Evolutionary conservation across 2,113 vertebrate genomes (phyloP), one percentile per base, ranked within the genome.

Genomic region (Platycercus adscitus): DNA sequence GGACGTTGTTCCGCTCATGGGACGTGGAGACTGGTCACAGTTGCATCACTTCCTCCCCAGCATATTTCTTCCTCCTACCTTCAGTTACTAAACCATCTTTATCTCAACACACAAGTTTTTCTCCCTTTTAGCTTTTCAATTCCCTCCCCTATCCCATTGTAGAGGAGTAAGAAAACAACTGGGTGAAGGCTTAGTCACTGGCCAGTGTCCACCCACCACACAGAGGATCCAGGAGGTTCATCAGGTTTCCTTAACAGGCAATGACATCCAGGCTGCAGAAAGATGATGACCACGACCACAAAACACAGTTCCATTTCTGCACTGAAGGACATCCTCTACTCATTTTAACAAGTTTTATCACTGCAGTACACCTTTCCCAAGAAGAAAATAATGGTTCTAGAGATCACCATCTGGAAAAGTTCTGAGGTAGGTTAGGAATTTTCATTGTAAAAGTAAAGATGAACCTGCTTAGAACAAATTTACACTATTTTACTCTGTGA

Each of bases 91-190:
- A 92, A 46, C 21, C 35, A 58, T 58, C 33, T 71, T 81, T n/a
- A 55, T 23, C 20, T 60, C 29, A 41, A 31, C 13, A 31, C 37
- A 37, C 10, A 33, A 20, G 28, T 26, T 69, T 69, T 52, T 69
- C 49, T 56, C 44, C 26, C 11, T 72, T 88, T 43, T 72, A 66
- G 10, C 44, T n/a, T 73, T 69, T 20, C 6, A 6, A 64, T 52
- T 65, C 23, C 26, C 16, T 56, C 29, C 26, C 35, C 33, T 33
- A 0, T 9, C 24, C 13, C 0, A 0, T 20, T 56, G 35, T 1
- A 60, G 41, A 25, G 23, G 12, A 69, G 26, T 9, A 13, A 79
- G 39, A 11, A 21, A 88, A 46, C 49, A 70, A 35, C 17, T 33
- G 13, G 21, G 10, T 58, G 26, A 55, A 4, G 6, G 20, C 39